Evolutionary conservation across 2,797 vertebrate species (phyloP), one percentile per base, ranked within the genome.

Genomic region (Sphenopsis melanotis): DNA sequence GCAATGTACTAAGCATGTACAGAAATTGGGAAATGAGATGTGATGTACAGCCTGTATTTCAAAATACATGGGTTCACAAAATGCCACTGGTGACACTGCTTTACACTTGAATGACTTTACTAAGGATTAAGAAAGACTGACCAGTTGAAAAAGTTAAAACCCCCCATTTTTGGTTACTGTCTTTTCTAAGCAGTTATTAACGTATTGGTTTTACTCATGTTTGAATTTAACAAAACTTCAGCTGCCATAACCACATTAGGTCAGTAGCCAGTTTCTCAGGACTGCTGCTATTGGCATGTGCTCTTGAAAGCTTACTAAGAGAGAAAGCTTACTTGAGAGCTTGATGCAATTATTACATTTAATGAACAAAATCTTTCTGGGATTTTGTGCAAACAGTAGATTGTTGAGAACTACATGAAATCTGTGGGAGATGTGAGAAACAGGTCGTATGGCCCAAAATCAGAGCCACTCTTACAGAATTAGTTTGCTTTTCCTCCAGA

Each of bases 401-500:
- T 94, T 89, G 68, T 91, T 59, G 82, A 83, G 75, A 95, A 60
- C 91, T 79, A 21, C 57, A 66, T 61, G 87, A 90, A 94, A 89
- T 76, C 63, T 79, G 70, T n/a, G 72, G 82, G 80, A 93, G 69
- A 91, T 89, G 72, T 89, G 91, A 93, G 90, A 83, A 90, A 82
- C 12, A 37, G 91, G 74, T 96, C 3, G 6, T 87, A 65, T 80
- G 37, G 83, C 90, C 74, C 85, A 83, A 94, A 95, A 74, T 90
- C 78, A 94, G 87, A 85, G 75, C 90, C n/a, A 77, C 82, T 90
- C 88, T 95, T 96, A 86, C 60, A 85, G 83, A 91, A 92, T 97
- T 97, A 93, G 75, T 96, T 97, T 95, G 77, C 85, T 97, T 98
- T 97, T 97, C 93, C 96, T 97, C 82, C 71, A 74, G 69, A 96